Conservation (phyloP, 2,888 invertebrate genomes). For the Onchidella celtica region DNA sequence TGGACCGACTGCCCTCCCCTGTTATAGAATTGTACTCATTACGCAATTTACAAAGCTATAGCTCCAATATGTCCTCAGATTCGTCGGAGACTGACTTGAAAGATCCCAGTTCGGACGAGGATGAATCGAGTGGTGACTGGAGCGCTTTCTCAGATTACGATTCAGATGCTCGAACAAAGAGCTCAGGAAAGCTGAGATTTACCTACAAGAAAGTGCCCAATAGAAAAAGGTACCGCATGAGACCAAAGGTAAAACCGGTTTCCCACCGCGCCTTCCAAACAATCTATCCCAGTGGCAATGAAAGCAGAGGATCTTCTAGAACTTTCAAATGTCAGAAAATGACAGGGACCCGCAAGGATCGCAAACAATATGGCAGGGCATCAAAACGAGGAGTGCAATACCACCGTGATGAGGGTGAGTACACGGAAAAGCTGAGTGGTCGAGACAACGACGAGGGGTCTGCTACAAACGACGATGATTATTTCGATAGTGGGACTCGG, state of each 20-base stretch:
- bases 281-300: not conserved
- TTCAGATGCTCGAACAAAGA: conserved; percentile 7
- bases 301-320: not conserved
- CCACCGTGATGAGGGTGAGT: conserved; percentile 19
- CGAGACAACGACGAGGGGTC: not conserved
- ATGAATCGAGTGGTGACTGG: conserved; percentile 22
- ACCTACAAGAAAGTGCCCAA: conserved; percentile 26
- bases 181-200: conserved; percentile 29
- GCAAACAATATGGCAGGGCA: conserved; percentile 10
- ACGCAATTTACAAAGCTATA: not conserved
- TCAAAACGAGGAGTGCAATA: conserved; percentile 23
- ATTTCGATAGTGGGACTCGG: too few species aligned
- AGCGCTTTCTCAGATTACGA: conserved; percentile 25
- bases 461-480: not conserved
- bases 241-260: not conserved
- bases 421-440: not conserved
- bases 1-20: conserved; percentile 39
- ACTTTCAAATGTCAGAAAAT: not conserved
- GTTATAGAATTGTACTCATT: conserved; percentile 38
- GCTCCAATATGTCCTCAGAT: not conserved
- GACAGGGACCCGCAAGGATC: not conserved
- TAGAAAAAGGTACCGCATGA: not conserved
- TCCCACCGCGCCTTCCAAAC: not conserved
- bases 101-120: not conserved
- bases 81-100: not conserved